Evolutionary conservation across 2,888 invertebrate species (phyloP), one percentile per base, ranked within the genome.

Genomic region (Drepanosiphum platanoidis): DNA sequence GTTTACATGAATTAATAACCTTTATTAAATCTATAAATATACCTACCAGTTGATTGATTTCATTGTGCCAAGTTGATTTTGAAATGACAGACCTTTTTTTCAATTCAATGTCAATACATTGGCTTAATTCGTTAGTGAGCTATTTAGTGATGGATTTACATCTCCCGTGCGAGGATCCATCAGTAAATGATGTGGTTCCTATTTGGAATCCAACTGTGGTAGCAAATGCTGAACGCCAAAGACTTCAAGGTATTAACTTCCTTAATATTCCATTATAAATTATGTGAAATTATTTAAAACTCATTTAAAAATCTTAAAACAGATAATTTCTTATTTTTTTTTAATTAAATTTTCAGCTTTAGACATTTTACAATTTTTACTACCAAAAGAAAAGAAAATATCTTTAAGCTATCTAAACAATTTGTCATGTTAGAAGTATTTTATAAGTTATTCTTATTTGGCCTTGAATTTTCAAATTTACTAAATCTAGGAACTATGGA

Each of bases 51-150:
- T 61, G 30, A 30, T 84, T 70, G 22, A 39, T 84, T 52, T 52
- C 30, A 58, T 84, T 77, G 84, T 84, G 84, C 84, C 84, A 84
- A 84, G 39, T 84, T 75, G 52, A 83, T 84, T 84, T 84, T 84
- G 84, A 84, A 84, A 84, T 84, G 27, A 84, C 18, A 39, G 84
- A 77, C 52, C 15, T 70, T 83, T 66, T 61, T n/a, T 75, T 27
- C 1, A 42, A 84, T 66, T 84, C 68, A 84, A 84, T 77, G 84
- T 77, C 84, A 84, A 68, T 70, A 68, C 46, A 27, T 77, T 70
- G 39, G 46, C 32, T 84, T 84, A 5, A 66, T 46, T 70, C 34
- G 30, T 68, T 58, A 68, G 22, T 75, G 30, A 75, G 34, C 27
- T 61, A 30, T 68, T 34, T 84, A 84, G 84, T 77, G 1, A 84